These are phyloP conservation scores for human (Homo sapiens) DNA, from an alignment of 2,113 vertebrate species.

Conservation along the genomic window GRCh38 chrX:110314501-110315000, in stretches of 20 bases:
- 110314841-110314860: not conserved
- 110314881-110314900: slow-evolving; percentile 29
- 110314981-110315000: slow-evolving; percentile 21
- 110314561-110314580: not conserved
- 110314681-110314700: slow-evolving; percentile 6
- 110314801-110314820: not conserved
- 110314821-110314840: not conserved
- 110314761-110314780: not conserved
- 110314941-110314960: slow-evolving; percentile 16
- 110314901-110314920: slow-evolving; percentile 36
- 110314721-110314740: slow-evolving; percentile 19
- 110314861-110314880: slow-evolving; percentile 31
- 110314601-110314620: not conserved
- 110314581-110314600: slow-evolving; percentile 39
- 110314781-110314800: slow-evolving; percentile 9
- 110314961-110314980: slow-evolving; percentile 38
- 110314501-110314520: not conserved
- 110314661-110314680: not conserved
- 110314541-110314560: not conserved
- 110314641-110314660: not conserved
- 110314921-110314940: slow-evolving; percentile 32
- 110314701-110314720: slow-evolving; percentile 5
- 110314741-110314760: not conserved
- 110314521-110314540: slow-evolving; percentile 40
- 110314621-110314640: slow-evolving; percentile 50